Conservation (phyloP, 2,797 vertebrate species). For the Lepidocolaptes lacrymiger region DNA sequence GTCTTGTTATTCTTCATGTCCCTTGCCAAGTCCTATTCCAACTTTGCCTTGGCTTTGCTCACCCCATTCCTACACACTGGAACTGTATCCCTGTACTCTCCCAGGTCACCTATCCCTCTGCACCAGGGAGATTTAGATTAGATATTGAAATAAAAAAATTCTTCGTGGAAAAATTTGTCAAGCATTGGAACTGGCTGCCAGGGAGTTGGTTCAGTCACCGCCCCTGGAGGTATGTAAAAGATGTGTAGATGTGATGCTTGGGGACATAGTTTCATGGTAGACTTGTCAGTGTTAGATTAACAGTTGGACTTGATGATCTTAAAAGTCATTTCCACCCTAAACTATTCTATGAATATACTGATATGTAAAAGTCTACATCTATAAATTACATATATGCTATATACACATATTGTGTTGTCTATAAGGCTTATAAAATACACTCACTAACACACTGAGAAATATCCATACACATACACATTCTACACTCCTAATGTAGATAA, state of each 20-base stretch:
- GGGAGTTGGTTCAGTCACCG: neutral
- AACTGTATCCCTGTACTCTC: neutral
- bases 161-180: neutral
- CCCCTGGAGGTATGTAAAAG: neutral
- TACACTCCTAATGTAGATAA: neutral
- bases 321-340: neutral
- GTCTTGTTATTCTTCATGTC: neutral
- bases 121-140: neutral
- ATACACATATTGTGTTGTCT: neutral
- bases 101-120: neutral
- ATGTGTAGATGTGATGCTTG: neutral
- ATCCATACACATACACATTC: neutral
- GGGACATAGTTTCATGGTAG: neutral
- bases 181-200: neutral
- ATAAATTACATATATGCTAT: neutral
- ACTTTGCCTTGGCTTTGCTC: neutral
- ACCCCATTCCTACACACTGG: neutral
- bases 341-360: neutral
- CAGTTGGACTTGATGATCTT: neutral
- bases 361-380: neutral
- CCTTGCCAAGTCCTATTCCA: neutral
- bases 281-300: neutral
- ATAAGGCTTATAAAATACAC: neutral
- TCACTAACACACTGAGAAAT: neutral
- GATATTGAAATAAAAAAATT: neutral